These are phyloP conservation scores for Tridacna gigas DNA, from an alignment of 2,888 invertebrate species.

Conservation along the genomic window DNA sequence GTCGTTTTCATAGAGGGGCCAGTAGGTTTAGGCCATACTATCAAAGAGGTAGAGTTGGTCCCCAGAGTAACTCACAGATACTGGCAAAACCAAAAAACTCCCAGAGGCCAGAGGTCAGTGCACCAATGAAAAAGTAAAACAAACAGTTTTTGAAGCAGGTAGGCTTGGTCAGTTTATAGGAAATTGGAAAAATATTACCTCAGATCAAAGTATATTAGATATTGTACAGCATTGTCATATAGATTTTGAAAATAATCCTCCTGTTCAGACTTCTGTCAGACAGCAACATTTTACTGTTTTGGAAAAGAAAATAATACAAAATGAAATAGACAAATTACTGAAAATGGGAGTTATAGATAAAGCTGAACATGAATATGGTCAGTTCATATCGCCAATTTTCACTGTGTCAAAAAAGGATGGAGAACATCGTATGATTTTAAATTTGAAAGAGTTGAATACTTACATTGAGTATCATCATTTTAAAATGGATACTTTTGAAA, in stretches of 20 bases:
- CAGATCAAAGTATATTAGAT: neutral
- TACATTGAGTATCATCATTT: slow-evolving; percentile 53
- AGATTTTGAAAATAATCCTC: neutral
- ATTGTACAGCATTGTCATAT: slow-evolving; percentile 16
- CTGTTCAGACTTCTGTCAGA: neutral
- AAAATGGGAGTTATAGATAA: slow-evolving; percentile 3
- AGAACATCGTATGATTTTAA: slow-evolving; percentile 48
- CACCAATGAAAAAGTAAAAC: neutral
- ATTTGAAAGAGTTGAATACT: slow-evolving; percentile 51
- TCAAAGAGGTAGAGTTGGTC: neutral
- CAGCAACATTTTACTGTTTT: neutral
- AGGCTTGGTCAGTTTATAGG: slow-evolving; percentile 16
- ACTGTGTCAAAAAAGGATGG: slow-evolving; percentile 50
- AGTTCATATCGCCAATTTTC: slow-evolving; percentile 49
- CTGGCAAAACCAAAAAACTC: neutral
- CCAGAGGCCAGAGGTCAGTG: neutral
- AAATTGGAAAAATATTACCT: slow-evolving; percentile 14
- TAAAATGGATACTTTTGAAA: slow-evolving; percentile 37
- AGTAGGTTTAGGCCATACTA: slow-evolving; percentile 2
- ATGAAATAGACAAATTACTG: neutral
- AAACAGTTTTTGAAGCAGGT: slow-evolving; percentile 16
- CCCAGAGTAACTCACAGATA: neutral
- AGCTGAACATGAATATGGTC: neutral
- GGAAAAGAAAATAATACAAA: neutral
- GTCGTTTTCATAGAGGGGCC: neutral